Percentiles rank a stretch among this genome's conserved stretches.
These are phyloP conservation scores for Saccostrea echinata DNA, from an alignment of 1,140 invertebrate genomes.

Conservation along the genomic window DNA sequence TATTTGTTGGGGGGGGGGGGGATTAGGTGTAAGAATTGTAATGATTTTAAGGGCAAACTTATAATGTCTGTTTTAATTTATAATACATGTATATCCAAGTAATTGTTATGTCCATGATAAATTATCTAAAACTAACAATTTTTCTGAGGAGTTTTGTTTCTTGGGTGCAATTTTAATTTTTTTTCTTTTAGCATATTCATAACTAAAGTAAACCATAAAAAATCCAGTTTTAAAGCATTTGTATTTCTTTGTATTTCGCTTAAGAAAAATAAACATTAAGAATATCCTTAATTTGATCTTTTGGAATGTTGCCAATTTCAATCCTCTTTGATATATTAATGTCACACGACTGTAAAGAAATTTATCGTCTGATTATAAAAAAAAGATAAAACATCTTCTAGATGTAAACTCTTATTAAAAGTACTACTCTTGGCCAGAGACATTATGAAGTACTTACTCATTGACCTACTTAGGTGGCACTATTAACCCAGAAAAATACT, in stretches of 20 bases:
- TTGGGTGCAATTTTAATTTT: not conserved
- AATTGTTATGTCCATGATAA: too few relatives aligned
- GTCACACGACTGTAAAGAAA: not conserved
- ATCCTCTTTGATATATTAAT: not conserved
- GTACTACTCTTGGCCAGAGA: not conserved
- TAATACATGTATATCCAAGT: too few relatives aligned
- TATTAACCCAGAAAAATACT: constrained; percentile 31
- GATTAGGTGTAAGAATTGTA: too few relatives aligned
- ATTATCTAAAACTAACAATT: too few relatives aligned
- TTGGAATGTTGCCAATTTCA: not conserved
- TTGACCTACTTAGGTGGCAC: not conserved
- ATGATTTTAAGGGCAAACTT: too few relatives aligned
- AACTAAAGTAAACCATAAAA: not conserved
- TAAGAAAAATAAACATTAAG: too few relatives aligned
- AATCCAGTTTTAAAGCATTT: not conserved
- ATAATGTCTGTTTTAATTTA: too few relatives aligned
- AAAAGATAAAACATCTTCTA: not conserved
- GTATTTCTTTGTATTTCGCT: too few relatives aligned
- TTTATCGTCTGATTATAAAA: not conserved
- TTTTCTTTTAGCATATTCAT: not conserved
- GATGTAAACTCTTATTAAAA: not conserved
- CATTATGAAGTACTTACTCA: not conserved
- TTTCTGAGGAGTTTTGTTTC: too few relatives aligned
- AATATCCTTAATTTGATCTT: not conserved
- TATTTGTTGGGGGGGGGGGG: too few relatives aligned